Evolutionary conservation across 2,113 vertebrate species (phyloP).

Genomic region (human (Homo sapiens)): GRCh38 chr4:1955501-1956000

Average conservation of each 20-base stretch:
- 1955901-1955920: constrained; percentile 44
- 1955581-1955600: background rate
- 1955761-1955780: constrained; percentile 99
- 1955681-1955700: constrained; percentile 89
- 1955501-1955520: background rate
- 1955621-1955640: background rate
- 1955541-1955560: background rate
- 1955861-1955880: background rate
- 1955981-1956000: constrained; percentile 99
- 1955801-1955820: constrained; percentile 96
- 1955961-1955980: constrained; percentile 82
- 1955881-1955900: constrained; percentile 47
- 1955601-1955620: fast-evolving
- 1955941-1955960: constrained; percentile 75
- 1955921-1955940: constrained; percentile 22
- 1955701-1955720: constrained; percentile 98
- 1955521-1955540: background rate
- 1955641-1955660: background rate
- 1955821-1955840: constrained; percentile 99
- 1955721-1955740: constrained; percentile 97
- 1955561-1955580: background rate
- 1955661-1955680: background rate
- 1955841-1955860: constrained; percentile 92
- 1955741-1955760: constrained; percentile 97
- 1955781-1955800: constrained; percentile 96